Conservation (phyloP, 2,888 invertebrate species). For the Apoda limacodes region DNA sequence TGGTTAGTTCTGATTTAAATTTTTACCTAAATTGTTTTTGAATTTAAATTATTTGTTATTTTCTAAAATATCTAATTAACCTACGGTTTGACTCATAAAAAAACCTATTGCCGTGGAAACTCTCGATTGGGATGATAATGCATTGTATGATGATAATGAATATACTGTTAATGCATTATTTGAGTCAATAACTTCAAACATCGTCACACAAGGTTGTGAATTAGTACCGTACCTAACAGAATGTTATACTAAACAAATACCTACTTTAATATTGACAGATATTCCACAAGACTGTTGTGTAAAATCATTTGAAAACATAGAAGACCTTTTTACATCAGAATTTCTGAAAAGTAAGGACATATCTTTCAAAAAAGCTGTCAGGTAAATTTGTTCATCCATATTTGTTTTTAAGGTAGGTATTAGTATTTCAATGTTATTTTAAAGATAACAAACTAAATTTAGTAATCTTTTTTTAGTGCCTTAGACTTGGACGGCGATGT, state of each 20-base stretch:
- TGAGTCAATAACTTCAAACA: too few species aligned
- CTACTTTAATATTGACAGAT: too few species aligned
- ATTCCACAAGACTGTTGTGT: constrained; percentile 39
- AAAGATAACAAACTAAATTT: background rate
- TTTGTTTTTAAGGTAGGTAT: constrained; percentile 1
- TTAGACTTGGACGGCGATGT: constrained; percentile 40
- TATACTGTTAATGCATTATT: too few species aligned
- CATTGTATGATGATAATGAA: too few species aligned
- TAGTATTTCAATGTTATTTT: background rate
- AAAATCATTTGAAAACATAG: constrained; percentile 36
- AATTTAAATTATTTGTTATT: background rate
- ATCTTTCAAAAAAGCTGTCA: constrained; percentile 38
- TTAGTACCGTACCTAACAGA: too few species aligned
- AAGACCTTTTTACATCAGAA: constrained; percentile 33
- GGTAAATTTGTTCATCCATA: constrained; percentile 24
- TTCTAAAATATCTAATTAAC: too few species aligned
- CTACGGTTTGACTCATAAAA: too few species aligned
- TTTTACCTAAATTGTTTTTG: background rate
- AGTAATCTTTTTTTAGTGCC: constrained; percentile 33
- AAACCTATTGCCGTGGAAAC: too few species aligned
- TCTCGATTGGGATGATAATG: too few species aligned
- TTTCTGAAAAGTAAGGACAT: constrained; percentile 37
- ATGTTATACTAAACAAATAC: too few species aligned
- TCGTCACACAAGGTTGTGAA: too few species aligned
- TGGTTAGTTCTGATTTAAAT: constrained; percentile 28